Evolutionary conservation across 2,797 vertebrate species (phyloP), one percentile per base, ranked within the genome.

Genomic region (Premnoplex brunnescens): DNA sequence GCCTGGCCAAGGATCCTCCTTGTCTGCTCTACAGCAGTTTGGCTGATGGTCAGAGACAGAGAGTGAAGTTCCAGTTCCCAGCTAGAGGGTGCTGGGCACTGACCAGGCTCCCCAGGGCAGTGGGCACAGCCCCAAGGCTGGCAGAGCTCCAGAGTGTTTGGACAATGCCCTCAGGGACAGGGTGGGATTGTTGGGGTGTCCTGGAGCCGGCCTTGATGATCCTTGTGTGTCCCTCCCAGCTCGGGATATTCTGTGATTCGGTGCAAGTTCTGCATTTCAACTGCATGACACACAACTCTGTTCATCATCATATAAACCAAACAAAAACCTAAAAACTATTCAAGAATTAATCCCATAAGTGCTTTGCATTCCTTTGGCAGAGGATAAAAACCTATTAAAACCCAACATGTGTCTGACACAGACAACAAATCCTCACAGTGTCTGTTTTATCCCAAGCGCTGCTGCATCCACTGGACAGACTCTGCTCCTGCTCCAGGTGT

Each of bases 151-250:
- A 64, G 28, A 24, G n/a, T 0, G 3, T 21, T 49, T 43, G 66
- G 22, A 20, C 41, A 12, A 0, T 1, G 0, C 36, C 34, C 2
- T 18, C 37, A 80, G n/a, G 59, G 6, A 0, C 76, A 88, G 37
- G 16, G 5, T 3, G 44, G 76, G 28, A 1, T 12, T 56, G 8
- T 1, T 37, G 66, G 59, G 51, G 22, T 3, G 20, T 24, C 32
- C 49, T 71, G 74, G 36, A 22, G 58, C 16, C 32, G 66, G 36
- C 32, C 4, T 43, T 6, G n/a, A n/a, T 43, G 51, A 27, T 28
- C 36, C 36, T 1, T 28, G 27, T 5, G 41, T 19, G 32, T 37
- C 36, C 32, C 51, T 72, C 48, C 75, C 58, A n/a, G 5, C 32
- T 37, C 32, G n/a, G 51, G 32, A 51, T 6, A 37, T 43, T 79